Base-by-base conservation (phyloP, 2,888 invertebrate species). In the Pyrrhia umbra region DNA sequence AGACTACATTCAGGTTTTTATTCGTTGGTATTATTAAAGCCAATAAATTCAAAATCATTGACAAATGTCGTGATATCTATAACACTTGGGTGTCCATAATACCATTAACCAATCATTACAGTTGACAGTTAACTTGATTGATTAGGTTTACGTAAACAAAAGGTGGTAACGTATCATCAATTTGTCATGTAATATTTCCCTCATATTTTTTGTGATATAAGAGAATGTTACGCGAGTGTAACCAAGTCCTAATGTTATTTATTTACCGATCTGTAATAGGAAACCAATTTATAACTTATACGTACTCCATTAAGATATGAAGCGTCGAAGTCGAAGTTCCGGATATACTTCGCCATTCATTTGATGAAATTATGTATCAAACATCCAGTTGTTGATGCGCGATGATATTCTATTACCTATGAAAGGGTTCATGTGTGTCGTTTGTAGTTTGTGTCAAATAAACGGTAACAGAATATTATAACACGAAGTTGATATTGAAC, bases 281-380 rank as follows among this genome's bases (percentile, higher is more conserved):
- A 70, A 56, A 52, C 51, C 60, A 52, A 66, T 60, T 55, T 46
- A 50, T 58, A 23, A 45, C n/a, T 50, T 8, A 15, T 16, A 21
- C 10, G n/a, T 15, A 20, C 6, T 13, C 34, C 40, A 62, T 51
- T 68, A 68, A 18, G 49, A 54, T 25, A 47, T 15, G 45, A 30
- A 50, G 9, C 20, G 9, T 16, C 6, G 16, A n/a, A n/a, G n/a
- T n/a, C n/a, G n/a, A n/a, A n/a, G 40, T 20, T 23, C 18, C 57
- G 37, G 27, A 56, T 20, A 47, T 27, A 47, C n/a, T 15, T n/a
- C 27, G 23, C 18, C 21, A 46, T 25, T 8, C 18, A 37, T 25
- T 52, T 47, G n/a, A 52, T 64, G 9, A 15, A 49, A 43, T 55
- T 37, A 40, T 45, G 10, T 37, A 25, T 34, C 34, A 34, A 34